Conservation (phyloP, 2,797 vertebrate genomes). For the Xiphophorus birchmanni region DNA sequence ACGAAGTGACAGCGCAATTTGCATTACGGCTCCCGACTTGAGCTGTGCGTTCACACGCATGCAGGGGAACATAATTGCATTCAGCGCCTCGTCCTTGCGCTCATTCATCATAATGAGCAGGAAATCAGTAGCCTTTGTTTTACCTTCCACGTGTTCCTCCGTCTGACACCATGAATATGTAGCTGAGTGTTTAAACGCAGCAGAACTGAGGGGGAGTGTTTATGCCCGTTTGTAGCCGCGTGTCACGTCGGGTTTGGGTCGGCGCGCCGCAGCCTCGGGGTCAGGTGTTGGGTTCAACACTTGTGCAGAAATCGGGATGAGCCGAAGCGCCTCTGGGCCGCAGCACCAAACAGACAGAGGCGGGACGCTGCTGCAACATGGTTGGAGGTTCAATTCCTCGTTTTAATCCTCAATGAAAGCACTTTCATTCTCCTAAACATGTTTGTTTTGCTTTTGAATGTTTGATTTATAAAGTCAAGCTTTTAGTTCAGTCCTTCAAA, state of each 20-base stretch:
- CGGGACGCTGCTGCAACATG: conserved; percentile 36
- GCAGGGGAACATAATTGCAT: conserved; percentile 12
- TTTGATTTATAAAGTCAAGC: background rate
- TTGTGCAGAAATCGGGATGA: conserved; percentile 72
- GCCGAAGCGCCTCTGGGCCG: conserved; percentile 58
- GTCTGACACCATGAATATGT: conserved; percentile 56
- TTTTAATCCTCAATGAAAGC: background rate
- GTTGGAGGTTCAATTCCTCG: background rate
- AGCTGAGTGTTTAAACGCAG: conserved; percentile 27
- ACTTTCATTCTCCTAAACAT: background rate
- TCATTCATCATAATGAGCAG: conserved; percentile 45
- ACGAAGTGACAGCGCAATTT: conserved; percentile 78
- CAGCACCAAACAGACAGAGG: conserved; percentile 60
- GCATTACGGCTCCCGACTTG: conserved; percentile 59
- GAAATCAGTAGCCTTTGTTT: conserved; percentile 46
- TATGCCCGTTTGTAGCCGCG: conserved; percentile 65
- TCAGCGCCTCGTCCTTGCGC: conserved; percentile 18
- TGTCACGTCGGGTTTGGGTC: conserved; percentile 72
- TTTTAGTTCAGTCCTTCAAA: background rate
- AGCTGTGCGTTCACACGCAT: conserved; percentile 25
- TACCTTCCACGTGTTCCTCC: conserved; percentile 59
- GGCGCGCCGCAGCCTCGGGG: conserved; percentile 59
- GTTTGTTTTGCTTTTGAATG: background rate
- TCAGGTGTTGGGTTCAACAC: conserved; percentile 78
- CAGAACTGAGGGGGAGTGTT: conserved; percentile 35